phyloP scores from a whole-genome alignment of 2,888 invertebrate species.

The Pyralis farinalis region DNA sequence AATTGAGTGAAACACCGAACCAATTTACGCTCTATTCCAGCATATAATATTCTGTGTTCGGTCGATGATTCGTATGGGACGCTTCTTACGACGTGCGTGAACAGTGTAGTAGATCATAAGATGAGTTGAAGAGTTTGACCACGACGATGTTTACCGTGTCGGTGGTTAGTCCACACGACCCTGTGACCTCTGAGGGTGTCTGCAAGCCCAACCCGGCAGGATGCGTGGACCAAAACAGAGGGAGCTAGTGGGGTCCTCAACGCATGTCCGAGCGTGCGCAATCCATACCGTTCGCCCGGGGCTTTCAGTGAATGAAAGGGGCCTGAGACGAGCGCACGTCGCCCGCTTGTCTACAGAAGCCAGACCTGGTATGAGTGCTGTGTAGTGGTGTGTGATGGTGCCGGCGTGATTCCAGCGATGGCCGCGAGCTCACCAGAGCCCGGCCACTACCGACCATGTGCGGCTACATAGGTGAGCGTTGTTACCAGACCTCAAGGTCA shows the following conservation, averaged over 20 bases:
- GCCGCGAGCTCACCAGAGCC: conserved; percentile 63
- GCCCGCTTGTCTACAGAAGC: conserved; percentile 24
- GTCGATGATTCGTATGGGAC: too few relatives aligned
- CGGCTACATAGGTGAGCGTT: conserved; percentile 62
- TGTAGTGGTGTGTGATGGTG: conserved; percentile 57
- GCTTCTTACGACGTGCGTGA: too few relatives aligned
- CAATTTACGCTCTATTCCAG: background rate
- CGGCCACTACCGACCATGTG: conserved; percentile 66
- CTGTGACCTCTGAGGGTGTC: conserved; percentile 66
- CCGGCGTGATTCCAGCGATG: conserved; percentile 60
- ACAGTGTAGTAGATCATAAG: too few relatives aligned
- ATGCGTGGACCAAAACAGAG: conserved; percentile 54
- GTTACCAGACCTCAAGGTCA: conserved; percentile 53
- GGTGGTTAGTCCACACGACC: conserved; percentile 52
- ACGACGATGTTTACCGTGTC: conserved; percentile 35
- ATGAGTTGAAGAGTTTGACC: background rate
- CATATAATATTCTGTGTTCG: background rate
- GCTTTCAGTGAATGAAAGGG: conserved; percentile 69
- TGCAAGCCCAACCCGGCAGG: conserved; percentile 52
- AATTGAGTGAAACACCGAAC: background rate
- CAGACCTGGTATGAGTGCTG: conserved; percentile 54
- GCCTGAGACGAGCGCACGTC: conserved; percentile 45
- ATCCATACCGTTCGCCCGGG: conserved; percentile 52
- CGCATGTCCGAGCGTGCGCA: conserved; percentile 70
- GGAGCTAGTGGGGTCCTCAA: conserved; percentile 51